These are phyloP conservation scores for Apostichopus leukothele DNA, from an alignment of 53 echinoderm and acorn worm species.

Conservation along the genomic window DNA sequence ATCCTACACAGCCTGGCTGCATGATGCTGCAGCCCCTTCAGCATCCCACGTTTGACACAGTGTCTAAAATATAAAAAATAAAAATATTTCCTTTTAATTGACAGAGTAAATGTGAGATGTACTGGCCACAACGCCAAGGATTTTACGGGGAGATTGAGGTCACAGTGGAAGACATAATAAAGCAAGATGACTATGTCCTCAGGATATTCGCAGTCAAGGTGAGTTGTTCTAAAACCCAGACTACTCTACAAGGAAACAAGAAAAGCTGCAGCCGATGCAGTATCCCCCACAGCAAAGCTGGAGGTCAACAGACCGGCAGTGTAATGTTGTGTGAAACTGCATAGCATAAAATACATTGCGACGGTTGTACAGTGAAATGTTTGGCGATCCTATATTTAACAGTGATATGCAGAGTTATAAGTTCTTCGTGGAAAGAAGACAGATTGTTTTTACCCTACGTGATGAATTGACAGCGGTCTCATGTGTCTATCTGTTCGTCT, in stretches of 20 bases:
- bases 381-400: no score
- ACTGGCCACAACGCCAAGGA: constrained; percentile 91
- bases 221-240: background rate
- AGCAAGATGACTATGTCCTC: constrained; percentile 95
- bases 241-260: no score
- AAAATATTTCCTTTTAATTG: background rate
- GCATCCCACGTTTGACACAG: no score
- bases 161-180: constrained; percentile 76
- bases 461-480: no score
- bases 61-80: no score
- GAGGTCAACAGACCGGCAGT: background rate
- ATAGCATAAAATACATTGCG: background rate
- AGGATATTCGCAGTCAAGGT: constrained; percentile 98
- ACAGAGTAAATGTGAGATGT: constrained; percentile 98
- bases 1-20: no score
- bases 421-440: no score
- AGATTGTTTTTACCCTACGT: no score
- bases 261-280: background rate
- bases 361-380: no score
- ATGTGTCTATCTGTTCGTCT: no score
- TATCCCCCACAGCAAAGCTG: background rate
- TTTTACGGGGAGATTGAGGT: constrained; percentile 92
- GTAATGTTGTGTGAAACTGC: background rate
- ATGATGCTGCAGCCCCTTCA: no score
- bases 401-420: no score